phyloP scores from a whole-genome alignment of 92 coral and sea anemone genomes.

The Palythoa grandiflora region DNA sequence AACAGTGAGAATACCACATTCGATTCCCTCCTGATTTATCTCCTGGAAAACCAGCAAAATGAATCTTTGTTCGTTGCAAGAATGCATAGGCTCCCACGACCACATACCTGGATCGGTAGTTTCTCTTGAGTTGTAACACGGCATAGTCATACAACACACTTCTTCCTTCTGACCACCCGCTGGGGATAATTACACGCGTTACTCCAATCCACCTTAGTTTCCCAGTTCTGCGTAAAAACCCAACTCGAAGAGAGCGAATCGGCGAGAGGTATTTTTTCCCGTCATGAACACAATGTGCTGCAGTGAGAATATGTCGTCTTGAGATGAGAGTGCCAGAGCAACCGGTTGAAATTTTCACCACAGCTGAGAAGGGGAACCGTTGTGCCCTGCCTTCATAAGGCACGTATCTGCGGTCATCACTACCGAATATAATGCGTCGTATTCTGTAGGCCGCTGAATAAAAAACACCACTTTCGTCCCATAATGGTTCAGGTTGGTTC shows the following conservation, averaged over 20 bases:
- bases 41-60: constrained; percentile 87
- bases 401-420: background rate
- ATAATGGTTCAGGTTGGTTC: constrained; percentile 12
- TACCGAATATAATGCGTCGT: background rate
- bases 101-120: constrained; percentile 57
- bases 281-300: constrained; percentile 97
- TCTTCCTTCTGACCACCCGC: constrained; percentile 53
- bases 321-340: constrained; percentile 93
- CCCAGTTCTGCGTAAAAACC: constrained; percentile 67
- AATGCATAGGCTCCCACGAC: constrained; percentile 51
- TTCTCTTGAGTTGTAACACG: constrained; percentile 62
- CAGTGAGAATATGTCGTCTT: constrained; percentile 76
- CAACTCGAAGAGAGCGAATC: constrained; percentile 69
- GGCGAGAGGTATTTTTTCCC: constrained; percentile 64
- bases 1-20: constrained; percentile 79
- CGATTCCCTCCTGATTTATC: constrained; percentile 61
- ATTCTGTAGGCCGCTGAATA: constrained; percentile 32
- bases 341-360: constrained; percentile 82
- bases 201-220: constrained; percentile 70
- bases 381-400: constrained; percentile 51
- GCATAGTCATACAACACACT: constrained; percentile 70
- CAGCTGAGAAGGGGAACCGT: constrained; percentile 79
- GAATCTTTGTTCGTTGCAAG: constrained; percentile 48
- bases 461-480: background rate
- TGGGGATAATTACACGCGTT: constrained; percentile 47